Evolutionary conservation across 23 tunicate genomes (phyloP).

Genomic region (Trididemnum nubilum): DNA sequence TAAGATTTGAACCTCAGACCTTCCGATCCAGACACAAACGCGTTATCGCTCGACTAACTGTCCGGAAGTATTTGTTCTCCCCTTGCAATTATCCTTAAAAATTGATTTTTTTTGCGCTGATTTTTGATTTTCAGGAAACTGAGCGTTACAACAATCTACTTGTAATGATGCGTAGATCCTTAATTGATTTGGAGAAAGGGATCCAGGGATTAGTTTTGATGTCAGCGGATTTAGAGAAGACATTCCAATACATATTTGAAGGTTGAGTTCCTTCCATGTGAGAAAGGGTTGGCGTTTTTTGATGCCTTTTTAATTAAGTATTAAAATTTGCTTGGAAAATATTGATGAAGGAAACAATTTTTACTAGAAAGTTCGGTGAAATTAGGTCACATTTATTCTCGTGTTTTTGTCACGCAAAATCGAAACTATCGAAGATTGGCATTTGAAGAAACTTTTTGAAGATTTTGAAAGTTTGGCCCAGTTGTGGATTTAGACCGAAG

Average conservation of each 20-base stretch:
- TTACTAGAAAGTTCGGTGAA: too few species aligned
- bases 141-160: constrained; percentile 93
- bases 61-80: neutral
- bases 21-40: neutral
- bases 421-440: too few species aligned
- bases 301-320: too few species aligned
- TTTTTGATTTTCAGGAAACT: constrained; percentile 85
- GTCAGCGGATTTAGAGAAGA: constrained; percentile 95
- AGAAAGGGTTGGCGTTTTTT: constrained; percentile 43
- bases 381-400: too few species aligned
- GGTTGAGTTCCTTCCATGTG: constrained; percentile 98
- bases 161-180: constrained; percentile 77
- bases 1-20: too few species aligned
- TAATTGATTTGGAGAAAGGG: constrained; percentile 92
- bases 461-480: neutral
- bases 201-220: constrained; percentile 97
- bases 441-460: neutral
- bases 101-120: too few species aligned
- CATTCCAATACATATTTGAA: constrained; percentile 96
- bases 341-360: too few species aligned
- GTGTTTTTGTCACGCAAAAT: too few species aligned
- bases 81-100: neutral
- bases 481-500: too few species aligned
- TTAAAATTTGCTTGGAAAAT: too few species aligned
- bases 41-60: too few species aligned